phyloP scores from a whole-genome alignment of 2,888 invertebrate genomes.

The Pycnomerus fuliginosus region DNA sequence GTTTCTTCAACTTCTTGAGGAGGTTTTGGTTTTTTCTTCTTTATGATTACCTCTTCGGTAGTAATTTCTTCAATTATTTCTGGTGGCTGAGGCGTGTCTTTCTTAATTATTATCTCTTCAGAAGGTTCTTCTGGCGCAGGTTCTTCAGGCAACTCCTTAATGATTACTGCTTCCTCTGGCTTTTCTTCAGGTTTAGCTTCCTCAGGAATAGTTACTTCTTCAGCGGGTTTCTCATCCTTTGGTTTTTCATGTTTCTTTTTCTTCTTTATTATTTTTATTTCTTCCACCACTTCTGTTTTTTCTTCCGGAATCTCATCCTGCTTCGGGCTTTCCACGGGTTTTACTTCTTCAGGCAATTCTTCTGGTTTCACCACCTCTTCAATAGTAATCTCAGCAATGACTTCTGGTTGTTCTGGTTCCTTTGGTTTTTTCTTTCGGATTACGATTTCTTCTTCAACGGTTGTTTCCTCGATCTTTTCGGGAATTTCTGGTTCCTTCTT shows the following conservation, averaged over 20 bases:
- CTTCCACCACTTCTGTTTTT: too few species aligned
- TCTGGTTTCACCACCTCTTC: slow-evolving; percentile 44
- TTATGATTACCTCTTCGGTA: slow-evolving; percentile 39
- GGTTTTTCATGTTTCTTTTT: too few species aligned
- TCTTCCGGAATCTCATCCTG: slow-evolving; percentile 20
- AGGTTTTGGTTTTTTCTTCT: slow-evolving; percentile 8
- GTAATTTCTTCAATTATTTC: slow-evolving; percentile 26
- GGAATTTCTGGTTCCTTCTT: slow-evolving; percentile 33
- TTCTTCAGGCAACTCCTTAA: too few species aligned
- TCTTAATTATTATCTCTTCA: too few species aligned
- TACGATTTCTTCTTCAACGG: slow-evolving; percentile 53
- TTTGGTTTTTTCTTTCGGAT: slow-evolving; percentile 45
- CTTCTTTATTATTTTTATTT: too few species aligned
- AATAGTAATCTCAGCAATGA: slow-evolving; percentile 48
- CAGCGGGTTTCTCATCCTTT: too few species aligned
- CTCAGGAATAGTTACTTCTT: too few species aligned
- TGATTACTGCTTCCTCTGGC: too few species aligned
- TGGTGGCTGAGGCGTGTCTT: slow-evolving; percentile 26
- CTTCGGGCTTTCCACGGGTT: slow-evolving; percentile 30
- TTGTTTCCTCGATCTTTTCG: slow-evolving; percentile 35
- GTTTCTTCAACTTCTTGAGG: slow-evolving; percentile 2
- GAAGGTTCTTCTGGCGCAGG: too few species aligned
- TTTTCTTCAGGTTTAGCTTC: too few species aligned
- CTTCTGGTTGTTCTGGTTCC: slow-evolving; percentile 46
- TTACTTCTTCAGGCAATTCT: slow-evolving; percentile 18